Percentiles rank a stretch among this genome's conserved stretches.
These are phyloP conservation scores for Macquaria australasica DNA, from an alignment of 2,113 vertebrate genomes.

Conservation along the genomic window DNA sequence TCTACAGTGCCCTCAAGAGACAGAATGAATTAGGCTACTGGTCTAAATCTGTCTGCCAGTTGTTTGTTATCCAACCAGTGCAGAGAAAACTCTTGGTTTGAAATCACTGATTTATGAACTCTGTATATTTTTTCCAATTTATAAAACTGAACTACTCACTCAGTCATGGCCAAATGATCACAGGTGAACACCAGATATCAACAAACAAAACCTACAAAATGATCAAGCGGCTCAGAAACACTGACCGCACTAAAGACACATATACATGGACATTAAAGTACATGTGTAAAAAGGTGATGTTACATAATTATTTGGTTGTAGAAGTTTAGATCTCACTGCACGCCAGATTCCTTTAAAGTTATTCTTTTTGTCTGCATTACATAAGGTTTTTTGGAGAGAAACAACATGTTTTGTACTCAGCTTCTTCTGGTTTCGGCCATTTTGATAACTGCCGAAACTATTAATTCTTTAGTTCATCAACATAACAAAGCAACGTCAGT, in stretches of 20 bases:
- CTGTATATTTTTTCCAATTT: background rate
- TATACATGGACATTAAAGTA: too few species aligned
- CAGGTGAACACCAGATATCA: background rate
- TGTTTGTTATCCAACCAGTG: slow-evolving; percentile 14
- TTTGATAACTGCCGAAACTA: background rate
- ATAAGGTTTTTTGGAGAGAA: background rate
- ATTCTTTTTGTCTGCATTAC: background rate
- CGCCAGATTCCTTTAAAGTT: background rate
- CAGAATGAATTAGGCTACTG: slow-evolving; percentile 23
- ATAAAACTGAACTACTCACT: background rate
- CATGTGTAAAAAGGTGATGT: background rate
- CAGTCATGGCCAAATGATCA: background rate
- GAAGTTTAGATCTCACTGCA: background rate
- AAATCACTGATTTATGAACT: background rate
- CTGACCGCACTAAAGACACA: too few species aligned
- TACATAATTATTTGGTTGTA: background rate
- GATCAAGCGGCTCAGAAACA: background rate
- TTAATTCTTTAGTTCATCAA: background rate
- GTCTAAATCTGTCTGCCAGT: slow-evolving; percentile 43
- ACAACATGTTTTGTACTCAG: background rate
- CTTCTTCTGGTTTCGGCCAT: background rate
- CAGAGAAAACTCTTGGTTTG: background rate
- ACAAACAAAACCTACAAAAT: background rate
- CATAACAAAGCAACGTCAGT: too few species aligned
- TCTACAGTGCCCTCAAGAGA: background rate